phyloP scores from a whole-genome alignment of 2,113 vertebrate genomes.

The Plestiodon gilberti region DNA sequence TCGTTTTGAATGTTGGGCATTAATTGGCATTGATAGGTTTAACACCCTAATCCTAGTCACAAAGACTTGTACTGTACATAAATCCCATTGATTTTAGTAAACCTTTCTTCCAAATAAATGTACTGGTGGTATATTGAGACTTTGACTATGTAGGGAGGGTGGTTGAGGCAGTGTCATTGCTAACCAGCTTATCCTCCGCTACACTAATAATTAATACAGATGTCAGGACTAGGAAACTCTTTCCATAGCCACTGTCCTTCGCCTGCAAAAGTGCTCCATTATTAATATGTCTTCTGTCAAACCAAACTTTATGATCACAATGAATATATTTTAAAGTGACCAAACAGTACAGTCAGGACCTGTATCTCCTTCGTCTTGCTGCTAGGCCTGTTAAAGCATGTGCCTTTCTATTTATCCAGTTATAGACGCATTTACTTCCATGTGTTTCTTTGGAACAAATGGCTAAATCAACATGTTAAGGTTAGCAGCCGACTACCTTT shows the following conservation, averaged over 20 bases:
- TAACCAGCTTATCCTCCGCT: conserved; percentile 49
- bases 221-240: conserved; percentile 35
- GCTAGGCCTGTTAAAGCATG: conserved; percentile 22
- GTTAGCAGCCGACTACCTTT: neutral
- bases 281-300: conserved; percentile 51
- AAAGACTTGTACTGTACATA: neutral
- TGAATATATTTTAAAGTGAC: conserved; percentile 49
- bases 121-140: neutral
- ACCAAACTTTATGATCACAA: conserved; percentile 26
- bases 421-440: neutral
- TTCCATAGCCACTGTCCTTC: conserved; percentile 41
- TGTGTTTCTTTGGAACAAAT: neutral
- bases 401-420: neutral
- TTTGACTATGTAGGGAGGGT: neutral
- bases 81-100: neutral
- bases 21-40: neutral
- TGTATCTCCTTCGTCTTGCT: neutral
- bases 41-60: neutral
- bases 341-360: conserved; percentile 12
- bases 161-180: neutral
- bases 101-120: neutral
- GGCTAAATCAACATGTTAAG: neutral
- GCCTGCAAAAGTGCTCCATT: conserved; percentile 12
- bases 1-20: neutral
- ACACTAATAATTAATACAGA: conserved; percentile 51